Base-by-base conservation (phyloP, 2,888 invertebrate genomes). In the Idaea aversata region DNA sequence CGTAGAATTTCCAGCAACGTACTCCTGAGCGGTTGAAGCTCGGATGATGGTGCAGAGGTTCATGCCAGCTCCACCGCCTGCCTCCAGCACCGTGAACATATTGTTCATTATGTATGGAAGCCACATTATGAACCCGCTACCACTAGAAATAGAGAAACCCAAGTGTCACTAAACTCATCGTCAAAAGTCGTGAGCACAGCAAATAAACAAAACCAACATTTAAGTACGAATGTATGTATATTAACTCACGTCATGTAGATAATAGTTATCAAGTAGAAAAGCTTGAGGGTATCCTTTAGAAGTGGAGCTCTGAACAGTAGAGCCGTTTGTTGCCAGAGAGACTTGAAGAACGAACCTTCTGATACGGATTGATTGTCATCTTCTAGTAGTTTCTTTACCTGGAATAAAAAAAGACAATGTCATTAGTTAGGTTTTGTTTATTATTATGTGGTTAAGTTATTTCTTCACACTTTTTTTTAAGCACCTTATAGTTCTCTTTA, bases 221-320 rank as follows among this genome's bases (percentile, higher is more conserved):
- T 25, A 2, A 25, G 25, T 25, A 25, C 25, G 25, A 25, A 25
- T 25, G 25, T 36, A 25, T 25, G 25, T 36, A 16, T 7, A n/a
- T n/a, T n/a, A 34, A 84, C 92, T 89, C 75, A 93, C 93, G 93
- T 93, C 87, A 89, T 90, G 61, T 93, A 93, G 71, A 95, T 95
- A 16, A 94, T 84, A 75, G 94, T 93, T 78, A 95, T 94, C 5
- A 95, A 88, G 59, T 93, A 89, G 82, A 94, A 94, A 2, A 94
- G 90, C 38, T 95, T 91, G 0, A 93, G 70, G 0, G 95, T 95
- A 57, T 90, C 88, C 65, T 86, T 90, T 15, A 95, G 75, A 15
- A 95, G 79, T 0, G 95, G 94, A 0, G 90, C 82, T 61, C 83
- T 87, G 76, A 95, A 94, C 62, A 96, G 84, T 0, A 91, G 91